phyloP scores from a whole-genome alignment of 2,888 invertebrate genomes.

The Sarcophaga carnaria region DNA sequence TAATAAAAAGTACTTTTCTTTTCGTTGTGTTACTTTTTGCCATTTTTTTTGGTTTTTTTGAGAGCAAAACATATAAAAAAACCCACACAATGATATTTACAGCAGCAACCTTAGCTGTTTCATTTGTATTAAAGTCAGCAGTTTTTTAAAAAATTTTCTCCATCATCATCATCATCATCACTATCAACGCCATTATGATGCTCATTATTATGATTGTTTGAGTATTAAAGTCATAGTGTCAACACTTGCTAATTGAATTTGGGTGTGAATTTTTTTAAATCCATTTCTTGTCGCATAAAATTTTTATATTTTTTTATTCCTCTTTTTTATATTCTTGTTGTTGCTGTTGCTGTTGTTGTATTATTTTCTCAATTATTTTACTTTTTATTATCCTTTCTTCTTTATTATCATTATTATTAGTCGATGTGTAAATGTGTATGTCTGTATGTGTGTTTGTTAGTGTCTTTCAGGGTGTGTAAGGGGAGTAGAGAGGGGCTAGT shows the following conservation, averaged over 20 bases:
- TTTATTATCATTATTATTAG: slow-evolving; percentile 30
- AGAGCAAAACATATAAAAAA: slow-evolving; percentile 13
- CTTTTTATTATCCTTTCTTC: slow-evolving; percentile 11
- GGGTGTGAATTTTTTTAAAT: slow-evolving; percentile 56
- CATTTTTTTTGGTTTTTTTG: neutral
- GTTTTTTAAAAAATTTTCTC: neutral
- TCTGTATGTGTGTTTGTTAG: neutral
- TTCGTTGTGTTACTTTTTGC: neutral
- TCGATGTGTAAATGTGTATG: neutral
- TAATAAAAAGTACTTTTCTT: slow-evolving; percentile 23
- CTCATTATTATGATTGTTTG: slow-evolving; percentile 21
- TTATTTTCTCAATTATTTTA: slow-evolving; percentile 17
- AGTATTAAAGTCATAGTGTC: slow-evolving; percentile 52
- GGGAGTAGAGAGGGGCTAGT: too few species aligned
- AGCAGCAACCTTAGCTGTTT: neutral
- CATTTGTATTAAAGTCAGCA: neutral
- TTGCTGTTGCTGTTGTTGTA: neutral
- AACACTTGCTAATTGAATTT: slow-evolving; percentile 64
- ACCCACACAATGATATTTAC: slow-evolving; percentile 1
- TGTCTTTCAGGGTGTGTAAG: too few species aligned
- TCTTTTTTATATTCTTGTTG: neutral
- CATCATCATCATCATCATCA: neutral
- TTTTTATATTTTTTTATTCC: neutral
- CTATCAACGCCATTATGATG: neutral
- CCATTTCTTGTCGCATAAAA: slow-evolving; percentile 6